Conservation (phyloP, 2,113 vertebrate genomes). For the Pelmatolapia mariae region DNA sequence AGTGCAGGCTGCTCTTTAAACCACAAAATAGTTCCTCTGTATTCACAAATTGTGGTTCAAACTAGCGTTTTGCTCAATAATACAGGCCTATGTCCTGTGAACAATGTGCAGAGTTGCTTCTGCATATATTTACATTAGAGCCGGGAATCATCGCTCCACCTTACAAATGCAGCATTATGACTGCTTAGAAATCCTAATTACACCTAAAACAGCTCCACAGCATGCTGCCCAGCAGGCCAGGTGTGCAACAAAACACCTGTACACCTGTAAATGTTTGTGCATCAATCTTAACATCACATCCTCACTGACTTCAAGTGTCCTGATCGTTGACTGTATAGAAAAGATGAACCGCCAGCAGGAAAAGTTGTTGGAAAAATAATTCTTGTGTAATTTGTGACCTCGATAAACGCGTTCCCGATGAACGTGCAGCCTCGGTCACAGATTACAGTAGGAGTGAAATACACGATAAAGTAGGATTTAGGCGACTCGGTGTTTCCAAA, state of each 20-base stretch:
- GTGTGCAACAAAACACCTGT: not conserved
- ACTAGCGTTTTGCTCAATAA: not conserved
- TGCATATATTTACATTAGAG: not conserved
- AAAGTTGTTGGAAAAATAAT: not conserved
- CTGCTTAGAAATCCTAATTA: not conserved
- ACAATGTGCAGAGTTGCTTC: not conserved
- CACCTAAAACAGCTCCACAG: not conserved
- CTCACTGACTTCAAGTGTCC: not conserved
- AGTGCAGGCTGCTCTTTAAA: constrained; percentile 5
- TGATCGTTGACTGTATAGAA: not conserved
- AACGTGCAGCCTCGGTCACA: rapidly evolving
- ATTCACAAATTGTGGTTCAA: not conserved
- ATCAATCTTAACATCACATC: not conserved
- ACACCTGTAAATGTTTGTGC: not conserved
- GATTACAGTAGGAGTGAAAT: not conserved
- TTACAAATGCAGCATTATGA: not conserved
- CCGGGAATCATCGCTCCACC: rapidly evolving
- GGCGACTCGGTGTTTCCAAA: rapidly evolving
- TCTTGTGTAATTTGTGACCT: not conserved
- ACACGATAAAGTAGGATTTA: not conserved
- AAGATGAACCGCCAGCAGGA: not conserved
- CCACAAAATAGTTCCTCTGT: constrained; percentile 7
- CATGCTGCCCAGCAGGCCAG: not conserved
- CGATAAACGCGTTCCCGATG: not conserved
- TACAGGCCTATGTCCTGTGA: not conserved